phyloP scores from a whole-genome alignment of 2,113 vertebrate genomes.

The human (Homo sapiens) region DNA sequence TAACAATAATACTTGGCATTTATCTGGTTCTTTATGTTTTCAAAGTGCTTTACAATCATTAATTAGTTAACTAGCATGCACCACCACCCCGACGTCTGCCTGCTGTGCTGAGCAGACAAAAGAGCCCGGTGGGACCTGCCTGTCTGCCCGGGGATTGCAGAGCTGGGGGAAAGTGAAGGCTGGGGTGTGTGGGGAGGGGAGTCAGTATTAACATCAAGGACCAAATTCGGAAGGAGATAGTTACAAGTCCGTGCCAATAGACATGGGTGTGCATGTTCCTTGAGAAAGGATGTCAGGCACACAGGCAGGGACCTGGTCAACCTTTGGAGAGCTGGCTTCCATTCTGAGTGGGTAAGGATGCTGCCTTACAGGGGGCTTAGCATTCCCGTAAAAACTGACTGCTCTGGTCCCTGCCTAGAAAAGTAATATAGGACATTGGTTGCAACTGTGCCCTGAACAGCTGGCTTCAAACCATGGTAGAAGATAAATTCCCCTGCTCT shows the following conservation, averaged over 20 bases:
- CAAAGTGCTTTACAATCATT: constrained; percentile 73
- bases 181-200: not conserved
- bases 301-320: not conserved
- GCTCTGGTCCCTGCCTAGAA: not conserved
- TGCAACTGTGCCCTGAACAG: not conserved
- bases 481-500: not conserved
- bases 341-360: not conserved
- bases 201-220: not conserved
- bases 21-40: constrained; percentile 75
- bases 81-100: constrained; percentile 38
- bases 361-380: not conserved
- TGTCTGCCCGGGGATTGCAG: not conserved
- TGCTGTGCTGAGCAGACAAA: constrained; percentile 66
- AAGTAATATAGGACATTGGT: not conserved
- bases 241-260: not conserved
- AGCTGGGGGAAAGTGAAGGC: constrained; percentile 54
- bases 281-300: not conserved
- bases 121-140: constrained; percentile 11
- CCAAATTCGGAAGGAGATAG: not conserved
- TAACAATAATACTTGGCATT: constrained; percentile 74
- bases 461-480: not conserved
- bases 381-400: not conserved
- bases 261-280: not conserved
- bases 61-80: constrained; percentile 73
- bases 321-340: not conserved